Evolutionary conservation across 2,113 vertebrate species (phyloP).

Genomic region (Aldabrachelys gigantea): DNA sequence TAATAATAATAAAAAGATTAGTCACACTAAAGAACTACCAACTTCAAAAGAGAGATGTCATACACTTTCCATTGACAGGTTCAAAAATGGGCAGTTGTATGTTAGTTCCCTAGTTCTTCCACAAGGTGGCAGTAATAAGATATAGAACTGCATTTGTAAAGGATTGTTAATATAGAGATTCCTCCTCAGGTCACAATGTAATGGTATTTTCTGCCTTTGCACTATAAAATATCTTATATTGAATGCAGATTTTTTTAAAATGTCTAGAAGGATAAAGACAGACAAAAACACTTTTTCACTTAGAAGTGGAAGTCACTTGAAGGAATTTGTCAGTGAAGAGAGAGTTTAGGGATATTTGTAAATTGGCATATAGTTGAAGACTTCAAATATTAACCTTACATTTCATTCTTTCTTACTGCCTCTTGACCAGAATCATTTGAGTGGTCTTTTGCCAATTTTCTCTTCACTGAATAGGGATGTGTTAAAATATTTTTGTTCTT

Average conservation of each 20-base stretch:
- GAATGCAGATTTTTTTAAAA: not conserved
- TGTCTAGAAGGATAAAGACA: not conserved
- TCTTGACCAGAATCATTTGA: not conserved
- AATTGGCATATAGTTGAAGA: not conserved
- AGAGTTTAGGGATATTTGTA: not conserved
- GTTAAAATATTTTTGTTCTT: not conserved
- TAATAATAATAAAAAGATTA: not conserved
- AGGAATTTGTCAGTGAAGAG: not conserved
- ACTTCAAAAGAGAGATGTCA: not conserved
- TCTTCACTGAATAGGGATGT: not conserved
- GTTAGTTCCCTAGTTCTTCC: conserved; percentile 40
- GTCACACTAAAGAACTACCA: not conserved
- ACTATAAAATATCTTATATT: not conserved
- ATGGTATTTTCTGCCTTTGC: not conserved
- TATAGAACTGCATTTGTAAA: not conserved
- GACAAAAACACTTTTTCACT: fast-evolving
- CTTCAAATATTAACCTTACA: not conserved
- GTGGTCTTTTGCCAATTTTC: not conserved
- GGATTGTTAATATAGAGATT: not conserved
- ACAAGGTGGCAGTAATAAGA: conserved; percentile 78
- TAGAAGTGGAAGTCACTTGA: not conserved
- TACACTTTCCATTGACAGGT: not conserved
- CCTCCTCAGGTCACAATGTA: not conserved
- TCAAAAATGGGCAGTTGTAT: not conserved
- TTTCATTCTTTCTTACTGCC: not conserved